Evolutionary conservation across 30 jellyfish, hydroid and myxozoan genomes (phyloP).

Genomic region (Rhopilema esculentum): DNA sequence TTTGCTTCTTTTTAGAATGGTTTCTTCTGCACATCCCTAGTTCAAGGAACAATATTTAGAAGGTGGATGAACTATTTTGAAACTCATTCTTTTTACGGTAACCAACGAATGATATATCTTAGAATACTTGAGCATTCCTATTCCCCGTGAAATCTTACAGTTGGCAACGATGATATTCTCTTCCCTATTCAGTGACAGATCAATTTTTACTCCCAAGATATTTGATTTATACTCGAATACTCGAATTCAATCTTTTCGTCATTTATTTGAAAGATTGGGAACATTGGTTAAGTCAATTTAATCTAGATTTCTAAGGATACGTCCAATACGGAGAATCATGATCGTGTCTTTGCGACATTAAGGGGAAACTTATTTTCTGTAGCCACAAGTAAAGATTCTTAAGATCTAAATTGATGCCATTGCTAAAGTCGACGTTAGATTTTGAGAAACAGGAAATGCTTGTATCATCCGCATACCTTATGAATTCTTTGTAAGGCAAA

Average conservation of each 20-base stretch:
- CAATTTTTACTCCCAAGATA: conserved; percentile 35
- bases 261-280: conserved; percentile 2
- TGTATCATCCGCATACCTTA: conserved; percentile 39
- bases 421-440: background rate
- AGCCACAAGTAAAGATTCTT: conserved; percentile 18
- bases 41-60: conserved; percentile 6
- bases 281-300: background rate
- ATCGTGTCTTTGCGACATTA: conserved; percentile 31
- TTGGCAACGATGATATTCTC: conserved; percentile 15
- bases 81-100: conserved; percentile 1
- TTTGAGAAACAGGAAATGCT: conserved; percentile 33
- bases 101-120: conserved; percentile 1
- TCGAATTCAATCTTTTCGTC: background rate
- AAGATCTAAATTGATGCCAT: conserved; percentile 8
- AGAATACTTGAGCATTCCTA: conserved; percentile 15
- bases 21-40: conserved; percentile 25
- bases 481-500: conserved; percentile 35
- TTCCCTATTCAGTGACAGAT: conserved; percentile 13
- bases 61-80: background rate
- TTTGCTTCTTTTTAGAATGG: background rate
- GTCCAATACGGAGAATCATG: conserved; percentile 12
- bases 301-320: background rate
- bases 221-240: background rate
- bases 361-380: conserved; percentile 16
- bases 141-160: conserved; percentile 22